Evolutionary conservation across 2,113 vertebrate species (phyloP).

Genomic region (Isurus oxyrinchus): DNA sequence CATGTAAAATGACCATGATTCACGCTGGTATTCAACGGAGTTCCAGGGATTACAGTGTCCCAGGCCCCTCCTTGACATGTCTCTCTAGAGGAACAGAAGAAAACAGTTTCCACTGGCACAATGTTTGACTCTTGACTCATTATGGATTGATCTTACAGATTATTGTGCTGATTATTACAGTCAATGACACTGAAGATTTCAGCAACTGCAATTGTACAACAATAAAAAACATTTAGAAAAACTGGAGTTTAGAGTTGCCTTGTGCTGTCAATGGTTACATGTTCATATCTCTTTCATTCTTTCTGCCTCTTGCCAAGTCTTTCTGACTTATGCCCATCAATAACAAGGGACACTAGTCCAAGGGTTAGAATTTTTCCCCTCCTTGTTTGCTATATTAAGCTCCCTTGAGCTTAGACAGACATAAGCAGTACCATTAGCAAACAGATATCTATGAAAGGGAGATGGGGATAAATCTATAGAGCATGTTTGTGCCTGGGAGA

Average conservation of each 20-base stretch:
- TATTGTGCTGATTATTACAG: background rate
- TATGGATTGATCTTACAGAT: background rate
- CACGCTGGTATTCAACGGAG: background rate
- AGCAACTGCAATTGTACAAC: background rate
- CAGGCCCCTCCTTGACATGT: background rate
- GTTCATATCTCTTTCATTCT: background rate
- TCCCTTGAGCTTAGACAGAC: background rate
- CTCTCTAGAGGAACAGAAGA: background rate
- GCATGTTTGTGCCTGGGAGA: background rate
- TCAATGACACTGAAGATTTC: background rate
- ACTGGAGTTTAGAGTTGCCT: background rate
- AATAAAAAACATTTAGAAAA: background rate
- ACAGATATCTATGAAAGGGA: background rate
- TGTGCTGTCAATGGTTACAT: background rate
- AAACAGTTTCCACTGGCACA: background rate
- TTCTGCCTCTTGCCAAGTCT: background rate
- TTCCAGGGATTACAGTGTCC: background rate
- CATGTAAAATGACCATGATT: background rate
- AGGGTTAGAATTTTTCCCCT: background rate
- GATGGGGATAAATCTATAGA: background rate
- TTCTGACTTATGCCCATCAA: background rate
- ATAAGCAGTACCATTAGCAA: background rate
- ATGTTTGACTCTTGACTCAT: background rate
- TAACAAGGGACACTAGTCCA: background rate
- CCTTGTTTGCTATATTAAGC: background rate